phyloP scores from a whole-genome alignment of 2,797 vertebrate species.

The Garrulus glandarius region DNA sequence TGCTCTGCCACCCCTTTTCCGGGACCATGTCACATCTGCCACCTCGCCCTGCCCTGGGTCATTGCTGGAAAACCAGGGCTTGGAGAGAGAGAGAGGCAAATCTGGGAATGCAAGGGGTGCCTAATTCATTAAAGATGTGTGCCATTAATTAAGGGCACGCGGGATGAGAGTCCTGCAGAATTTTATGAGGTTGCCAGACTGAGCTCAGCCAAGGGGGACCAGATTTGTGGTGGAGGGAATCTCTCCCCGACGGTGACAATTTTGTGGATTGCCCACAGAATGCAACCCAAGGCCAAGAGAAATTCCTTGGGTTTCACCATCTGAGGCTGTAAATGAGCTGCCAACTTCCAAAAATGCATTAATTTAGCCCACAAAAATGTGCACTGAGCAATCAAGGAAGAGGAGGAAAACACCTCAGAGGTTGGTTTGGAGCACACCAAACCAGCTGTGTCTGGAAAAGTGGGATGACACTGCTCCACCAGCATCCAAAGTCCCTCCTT shows the following conservation, averaged over 20 bases:
- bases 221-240: background rate
- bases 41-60: rapidly evolving
- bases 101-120: background rate
- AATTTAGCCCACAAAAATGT: conserved; percentile 17
- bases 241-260: rapidly evolving
- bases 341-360: conserved; percentile 13
- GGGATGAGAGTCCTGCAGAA: background rate
- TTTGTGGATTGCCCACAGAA: background rate
- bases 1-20: background rate
- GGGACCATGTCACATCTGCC: background rate
- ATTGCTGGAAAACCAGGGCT: rapidly evolving
- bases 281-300: background rate
- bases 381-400: background rate
- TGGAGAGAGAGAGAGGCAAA: rapidly evolving
- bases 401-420: background rate
- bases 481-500: background rate
- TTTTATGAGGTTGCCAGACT: background rate
- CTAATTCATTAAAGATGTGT: background rate
- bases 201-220: background rate
- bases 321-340: background rate
- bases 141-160: background rate
- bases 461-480: background rate
- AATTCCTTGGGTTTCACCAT: background rate
- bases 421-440: background rate
- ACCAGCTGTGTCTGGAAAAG: background rate